Conservation (phyloP, 2,888 invertebrate genomes). For the Taphrorychus bicolor region DNA sequence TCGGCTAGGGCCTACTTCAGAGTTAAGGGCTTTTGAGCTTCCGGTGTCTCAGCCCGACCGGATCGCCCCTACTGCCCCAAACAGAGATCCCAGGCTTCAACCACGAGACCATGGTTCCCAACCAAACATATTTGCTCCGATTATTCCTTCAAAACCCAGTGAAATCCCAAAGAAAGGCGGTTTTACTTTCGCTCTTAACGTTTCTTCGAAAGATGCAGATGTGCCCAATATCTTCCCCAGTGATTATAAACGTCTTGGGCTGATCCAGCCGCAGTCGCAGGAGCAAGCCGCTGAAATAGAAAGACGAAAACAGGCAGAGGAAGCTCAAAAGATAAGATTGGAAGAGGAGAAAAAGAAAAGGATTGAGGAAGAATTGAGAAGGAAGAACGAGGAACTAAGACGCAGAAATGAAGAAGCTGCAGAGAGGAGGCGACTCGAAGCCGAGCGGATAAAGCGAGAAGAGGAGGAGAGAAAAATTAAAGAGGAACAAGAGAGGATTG, state of each 20-base stretch:
- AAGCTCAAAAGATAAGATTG: constrained; percentile 33
- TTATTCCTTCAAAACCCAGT: constrained; percentile 3
- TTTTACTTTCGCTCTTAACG: constrained; percentile 43
- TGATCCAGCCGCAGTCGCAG: not conserved
- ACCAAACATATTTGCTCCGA: constrained; percentile 24
- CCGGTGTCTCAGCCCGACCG: constrained; percentile 16
- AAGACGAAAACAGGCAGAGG: not conserved
- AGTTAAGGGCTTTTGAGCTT: too few species aligned
- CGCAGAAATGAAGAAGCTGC: constrained; percentile 40
- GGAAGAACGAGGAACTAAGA: constrained; percentile 32
- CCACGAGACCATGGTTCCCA: not conserved
- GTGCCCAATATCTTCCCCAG: constrained; percentile 26
- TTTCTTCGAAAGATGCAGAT: constrained; percentile 20
- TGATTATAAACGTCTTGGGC: not conserved
- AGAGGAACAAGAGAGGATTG: constrained; percentile 41
- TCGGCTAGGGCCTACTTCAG: too few species aligned
- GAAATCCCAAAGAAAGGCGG: constrained; percentile 41
- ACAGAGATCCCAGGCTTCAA: constrained; percentile 2
- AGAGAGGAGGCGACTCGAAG: constrained; percentile 27
- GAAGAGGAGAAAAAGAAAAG: constrained; percentile 19
- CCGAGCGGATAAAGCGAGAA: constrained; percentile 38
- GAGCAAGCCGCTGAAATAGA: not conserved
- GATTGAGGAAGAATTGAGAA: constrained; percentile 18
- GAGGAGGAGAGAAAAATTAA: constrained; percentile 39
- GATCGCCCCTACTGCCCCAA: constrained; percentile 8